phyloP scores from a whole-genome alignment of 2,113 vertebrate genomes.

The Thinocorus orbignyianus region DNA sequence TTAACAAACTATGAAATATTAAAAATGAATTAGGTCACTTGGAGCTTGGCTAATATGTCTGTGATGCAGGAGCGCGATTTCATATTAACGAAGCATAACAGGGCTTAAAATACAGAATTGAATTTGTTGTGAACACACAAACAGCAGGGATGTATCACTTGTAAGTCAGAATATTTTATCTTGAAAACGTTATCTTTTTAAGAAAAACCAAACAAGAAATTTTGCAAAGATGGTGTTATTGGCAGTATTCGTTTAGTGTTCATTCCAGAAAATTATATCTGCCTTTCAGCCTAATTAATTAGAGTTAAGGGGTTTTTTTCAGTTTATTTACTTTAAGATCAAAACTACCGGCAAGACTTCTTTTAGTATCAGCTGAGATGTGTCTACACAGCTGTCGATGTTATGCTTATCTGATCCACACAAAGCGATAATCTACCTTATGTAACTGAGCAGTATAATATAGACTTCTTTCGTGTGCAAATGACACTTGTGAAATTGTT shows the following conservation, averaged over 20 bases:
- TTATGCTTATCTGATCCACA: constrained; percentile 17
- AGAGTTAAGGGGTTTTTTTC: background rate
- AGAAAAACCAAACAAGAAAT: background rate
- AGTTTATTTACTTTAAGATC: constrained; percentile 32
- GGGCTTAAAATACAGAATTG: constrained; percentile 13
- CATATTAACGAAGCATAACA: constrained; percentile 26
- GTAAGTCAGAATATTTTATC: background rate
- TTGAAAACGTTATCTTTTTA: background rate
- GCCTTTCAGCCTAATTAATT: constrained; percentile 30
- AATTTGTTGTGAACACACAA: background rate
- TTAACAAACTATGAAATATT: constrained; percentile 68
- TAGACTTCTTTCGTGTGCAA: background rate
- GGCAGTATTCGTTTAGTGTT: background rate
- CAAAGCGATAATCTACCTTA: background rate
- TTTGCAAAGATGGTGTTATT: background rate
- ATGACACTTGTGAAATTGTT: background rate
- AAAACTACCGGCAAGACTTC: background rate
- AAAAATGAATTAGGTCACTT: constrained; percentile 43
- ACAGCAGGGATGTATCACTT: background rate
- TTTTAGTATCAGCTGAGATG: background rate
- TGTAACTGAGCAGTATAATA: background rate
- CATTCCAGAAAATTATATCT: background rate
- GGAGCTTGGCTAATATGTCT: constrained; percentile 4
- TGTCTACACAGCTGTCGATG: constrained; percentile 5
- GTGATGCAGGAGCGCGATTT: constrained; percentile 13